phyloP scores from a whole-genome alignment of 2,113 vertebrate species.

The Rhegmatorhina hoffmannsi region DNA sequence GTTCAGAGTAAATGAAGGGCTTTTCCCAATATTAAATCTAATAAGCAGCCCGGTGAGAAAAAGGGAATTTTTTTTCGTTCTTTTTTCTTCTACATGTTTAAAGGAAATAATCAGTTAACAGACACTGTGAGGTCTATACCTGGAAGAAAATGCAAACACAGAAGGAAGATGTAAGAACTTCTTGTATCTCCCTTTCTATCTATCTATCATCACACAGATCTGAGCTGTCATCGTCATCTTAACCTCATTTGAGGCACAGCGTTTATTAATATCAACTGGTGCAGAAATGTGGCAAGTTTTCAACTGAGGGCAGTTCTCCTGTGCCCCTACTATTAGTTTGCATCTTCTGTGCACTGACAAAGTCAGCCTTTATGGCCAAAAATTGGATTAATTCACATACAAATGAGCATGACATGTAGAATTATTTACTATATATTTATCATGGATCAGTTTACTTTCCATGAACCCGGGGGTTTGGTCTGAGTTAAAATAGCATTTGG shows the following conservation, averaged over 20 bases:
- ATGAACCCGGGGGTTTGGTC: not conserved
- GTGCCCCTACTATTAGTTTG: not conserved
- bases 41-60: not conserved
- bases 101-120: slow-evolving; percentile 55
- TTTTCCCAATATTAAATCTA: slow-evolving; percentile 67
- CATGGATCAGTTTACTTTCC: not conserved
- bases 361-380: not conserved
- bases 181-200: slow-evolving; percentile 1
- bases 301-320: not conserved
- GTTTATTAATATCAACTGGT: not conserved
- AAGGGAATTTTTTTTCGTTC: not conserved
- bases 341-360: not conserved
- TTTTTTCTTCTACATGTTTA: not conserved
- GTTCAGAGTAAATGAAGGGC: slow-evolving; percentile 57
- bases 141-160: slow-evolving; percentile 48
- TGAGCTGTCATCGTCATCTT: not conserved
- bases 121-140: slow-evolving; percentile 42
- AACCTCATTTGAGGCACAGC: not conserved
- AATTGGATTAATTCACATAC: slow-evolving; percentile 29
- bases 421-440: slow-evolving; percentile 2
- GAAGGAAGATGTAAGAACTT: not conserved
- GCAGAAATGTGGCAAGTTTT: slow-evolving; percentile 29
- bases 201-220: not conserved
- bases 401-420: not conserved
- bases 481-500: not conserved